Evolutionary conservation across 2,888 invertebrate species (phyloP), one percentile per base, ranked within the genome.

Genomic region (Adelognathus sp.): DNA sequence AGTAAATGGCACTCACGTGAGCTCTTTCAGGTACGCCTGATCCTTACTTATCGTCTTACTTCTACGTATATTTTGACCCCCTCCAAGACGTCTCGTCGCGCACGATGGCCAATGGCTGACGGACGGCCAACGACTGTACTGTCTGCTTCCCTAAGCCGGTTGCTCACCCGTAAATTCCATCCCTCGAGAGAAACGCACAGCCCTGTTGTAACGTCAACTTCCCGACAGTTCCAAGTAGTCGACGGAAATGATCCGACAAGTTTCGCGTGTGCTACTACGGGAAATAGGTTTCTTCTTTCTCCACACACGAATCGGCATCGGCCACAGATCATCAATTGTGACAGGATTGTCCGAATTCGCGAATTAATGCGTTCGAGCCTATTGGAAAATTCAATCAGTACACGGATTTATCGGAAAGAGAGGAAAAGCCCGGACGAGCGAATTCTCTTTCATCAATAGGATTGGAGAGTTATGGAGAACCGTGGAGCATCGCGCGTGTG

Each of bases 351-450:
- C 44, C 4, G 18, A 11, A 41, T 11, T 21, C 18, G 9, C 2
- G 33, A 64, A 58, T 50, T 50, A 50, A 41, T 66, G n/a, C n/a
- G 44, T 54, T 31, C 18, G 14, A n/a, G 6, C n/a, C 44, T 36
- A 70, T 66, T 41, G 58, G 50, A 60, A 54, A 66, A 66, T 60
- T 61, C 44, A 54, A 78, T 70, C 70, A 70, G 74, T 21, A 36
- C 66, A 31, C 21, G 11, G 46, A 41, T 46, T 27, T 21, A 6
- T 14, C 21, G 50, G 7, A 61, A 69, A 33, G n/a, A 14, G 18
- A n/a, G 39, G n/a, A 61, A 60, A 54, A 50, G 11, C 5, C 11
- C 54, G 44, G 18, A 16, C 14, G 18, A 39, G 44, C 4, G n/a
- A 69, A 56, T 63, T 63, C 39, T 44, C 14, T 16, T 56, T 73